These are phyloP conservation scores for Nephrotoma appendiculata DNA, from an alignment of 2,888 invertebrate species.

Conservation along the genomic window DNA sequence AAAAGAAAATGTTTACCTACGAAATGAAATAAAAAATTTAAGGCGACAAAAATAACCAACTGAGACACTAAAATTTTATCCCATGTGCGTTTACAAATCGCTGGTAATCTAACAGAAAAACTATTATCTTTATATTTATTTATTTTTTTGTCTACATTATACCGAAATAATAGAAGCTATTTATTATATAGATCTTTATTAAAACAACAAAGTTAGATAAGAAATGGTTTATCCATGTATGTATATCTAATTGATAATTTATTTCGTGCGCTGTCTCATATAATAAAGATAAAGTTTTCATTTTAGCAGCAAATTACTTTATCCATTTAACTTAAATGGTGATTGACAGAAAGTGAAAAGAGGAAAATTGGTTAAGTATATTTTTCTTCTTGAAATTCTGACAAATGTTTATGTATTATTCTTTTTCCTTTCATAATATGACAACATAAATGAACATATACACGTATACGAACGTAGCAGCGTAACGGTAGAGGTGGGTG, in stretches of 20 bases:
- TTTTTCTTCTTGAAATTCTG: background rate
- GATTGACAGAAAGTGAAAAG: background rate
- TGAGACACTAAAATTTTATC: background rate
- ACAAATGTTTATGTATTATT: background rate
- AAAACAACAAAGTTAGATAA: background rate
- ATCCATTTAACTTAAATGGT: background rate
- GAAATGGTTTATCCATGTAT: background rate
- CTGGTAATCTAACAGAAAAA: background rate
- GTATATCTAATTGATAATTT: background rate
- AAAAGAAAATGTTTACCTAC: no score
- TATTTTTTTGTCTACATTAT: background rate
- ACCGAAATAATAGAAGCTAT: background rate
- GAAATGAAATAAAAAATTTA: no score
- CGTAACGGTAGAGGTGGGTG: background rate
- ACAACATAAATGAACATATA: background rate
- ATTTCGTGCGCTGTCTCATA: background rate
- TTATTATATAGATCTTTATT: background rate
- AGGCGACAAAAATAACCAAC: no score
- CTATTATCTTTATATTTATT: background rate
- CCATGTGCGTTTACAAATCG: background rate
- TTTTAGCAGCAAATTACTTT: background rate
- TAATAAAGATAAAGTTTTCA: background rate
- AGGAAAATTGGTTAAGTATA: background rate
- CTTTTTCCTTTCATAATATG: background rate
- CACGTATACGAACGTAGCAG: background rate